Base-by-base conservation (phyloP, 2,113 vertebrate genomes). In the Hippocampus mohnikei region DNA sequence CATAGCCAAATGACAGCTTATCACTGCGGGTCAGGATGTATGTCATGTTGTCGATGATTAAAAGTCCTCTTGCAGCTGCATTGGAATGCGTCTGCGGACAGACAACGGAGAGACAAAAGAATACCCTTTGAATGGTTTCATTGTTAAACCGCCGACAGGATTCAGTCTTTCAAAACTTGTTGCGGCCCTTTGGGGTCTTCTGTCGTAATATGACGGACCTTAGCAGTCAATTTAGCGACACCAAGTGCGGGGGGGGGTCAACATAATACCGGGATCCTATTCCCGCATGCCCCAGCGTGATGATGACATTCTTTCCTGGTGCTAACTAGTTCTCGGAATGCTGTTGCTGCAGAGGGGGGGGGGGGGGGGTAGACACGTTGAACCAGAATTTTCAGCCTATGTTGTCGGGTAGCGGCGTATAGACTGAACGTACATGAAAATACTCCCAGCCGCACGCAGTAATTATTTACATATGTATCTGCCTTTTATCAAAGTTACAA, bases 401-500 rank as follows among this genome's bases (percentile, higher is more conserved):
- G 42, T 65, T 65, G 63, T 27, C 9, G 23, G 23, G 63, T 65
- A 27, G 41, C 21, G 33, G 9, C 40, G n/a, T 23, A 46, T 27
- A 27, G 63, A 65, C n/a, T 46, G 27, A n/a, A 37, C 6, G 33
- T 37, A 69, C 5, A 66, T 3, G 29, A 21, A 64, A 50, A 67
- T 37, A 29, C 2, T 62, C 10, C 60, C 50, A 2, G 33, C 1
- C 50, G 64, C 18, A 53, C 42, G 50, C 5, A 29, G 33, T 68
- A 66, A 69, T 76, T 12, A 66, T 66, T 52, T 64, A 37, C 67
- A 65, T 64, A 62, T 29, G 60, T 40, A 37, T 33, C 8, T 41
- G 33, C 33, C 21, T 40, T 0, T 18, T 52, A 3, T 52, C 23
- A 25, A 10, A 65, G 27, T 60, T 33, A 8, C 27, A 33, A 23